phyloP scores from a whole-genome alignment of 2,797 vertebrate genomes.

The Tolypeutes matacus region DNA sequence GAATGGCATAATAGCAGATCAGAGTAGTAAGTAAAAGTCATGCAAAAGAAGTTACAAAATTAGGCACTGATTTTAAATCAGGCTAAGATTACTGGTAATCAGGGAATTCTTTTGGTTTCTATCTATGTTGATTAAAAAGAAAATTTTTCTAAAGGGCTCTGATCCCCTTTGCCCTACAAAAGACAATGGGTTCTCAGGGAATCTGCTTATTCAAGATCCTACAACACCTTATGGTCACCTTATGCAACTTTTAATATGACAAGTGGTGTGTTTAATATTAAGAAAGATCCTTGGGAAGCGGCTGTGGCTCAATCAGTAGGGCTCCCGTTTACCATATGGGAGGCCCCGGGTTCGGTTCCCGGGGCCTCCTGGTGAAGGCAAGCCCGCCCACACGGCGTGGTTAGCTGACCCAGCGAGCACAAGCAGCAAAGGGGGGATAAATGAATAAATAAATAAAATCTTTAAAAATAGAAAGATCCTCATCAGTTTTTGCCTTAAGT shows the following conservation, averaged over 20 bases:
- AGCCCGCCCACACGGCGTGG: no score
- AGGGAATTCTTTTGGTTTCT: not conserved
- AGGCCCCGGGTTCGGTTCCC: no score
- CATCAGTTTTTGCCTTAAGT: not conserved
- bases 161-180: not conserved
- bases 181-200: slow-evolving; percentile 1
- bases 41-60: not conserved
- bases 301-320: no score
- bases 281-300: not conserved
- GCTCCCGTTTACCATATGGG: no score
- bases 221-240: not conserved
- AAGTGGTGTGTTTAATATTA: not conserved
- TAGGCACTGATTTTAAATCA: not conserved
- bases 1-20: not conserved
- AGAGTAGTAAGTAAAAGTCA: not conserved
- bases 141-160: not conserved
- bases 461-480: no score
- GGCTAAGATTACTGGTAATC: slow-evolving; percentile 1
- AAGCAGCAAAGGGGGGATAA: no score
- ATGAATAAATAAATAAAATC: no score
- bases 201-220: not conserved
- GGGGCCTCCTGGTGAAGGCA: no score
- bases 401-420: no score
- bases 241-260: no score
- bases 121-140: slow-evolving; percentile 9